phyloP scores from a whole-genome alignment of 2,797 vertebrate species.

The Brachymystax lenok region DNA sequence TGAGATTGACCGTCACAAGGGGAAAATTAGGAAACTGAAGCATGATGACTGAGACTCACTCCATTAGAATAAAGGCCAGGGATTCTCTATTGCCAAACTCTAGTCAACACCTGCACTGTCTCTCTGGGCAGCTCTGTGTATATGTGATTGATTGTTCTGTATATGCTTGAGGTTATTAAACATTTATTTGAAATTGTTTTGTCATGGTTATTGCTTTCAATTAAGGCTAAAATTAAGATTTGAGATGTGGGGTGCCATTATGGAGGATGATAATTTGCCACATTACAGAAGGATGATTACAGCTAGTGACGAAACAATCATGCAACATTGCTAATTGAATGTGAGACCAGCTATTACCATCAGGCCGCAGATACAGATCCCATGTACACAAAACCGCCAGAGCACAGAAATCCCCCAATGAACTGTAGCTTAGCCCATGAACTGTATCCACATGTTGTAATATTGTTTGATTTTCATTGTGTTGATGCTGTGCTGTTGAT shows the following conservation, averaged over 20 bases:
- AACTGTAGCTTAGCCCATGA: no score
- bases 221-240: background rate
- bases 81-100: conserved; percentile 14
- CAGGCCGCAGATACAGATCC: no score
- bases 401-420: no score
- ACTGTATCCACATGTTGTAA: no score
- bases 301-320: no score
- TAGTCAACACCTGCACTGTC: conserved; percentile 36
- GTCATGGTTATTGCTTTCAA: conserved; percentile 23
- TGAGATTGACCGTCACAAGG: conserved; percentile 91
- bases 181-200: background rate
- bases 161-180: conserved; percentile 61
- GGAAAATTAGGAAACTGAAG: conserved; percentile 85
- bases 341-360: no score
- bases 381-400: no score
- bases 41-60: conserved; percentile 72
- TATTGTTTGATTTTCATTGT: no score
- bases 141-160: conserved; percentile 45
- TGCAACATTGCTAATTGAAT: no score
- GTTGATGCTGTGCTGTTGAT: no score
- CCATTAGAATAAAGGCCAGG: background rate
- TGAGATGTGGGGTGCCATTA: background rate
- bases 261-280: no score
- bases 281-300: no score
- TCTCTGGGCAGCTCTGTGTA: conserved; percentile 27